Evolutionary conservation across 2,888 invertebrate species (phyloP).

Genomic region (Leptinotarsa juncta): DNA sequence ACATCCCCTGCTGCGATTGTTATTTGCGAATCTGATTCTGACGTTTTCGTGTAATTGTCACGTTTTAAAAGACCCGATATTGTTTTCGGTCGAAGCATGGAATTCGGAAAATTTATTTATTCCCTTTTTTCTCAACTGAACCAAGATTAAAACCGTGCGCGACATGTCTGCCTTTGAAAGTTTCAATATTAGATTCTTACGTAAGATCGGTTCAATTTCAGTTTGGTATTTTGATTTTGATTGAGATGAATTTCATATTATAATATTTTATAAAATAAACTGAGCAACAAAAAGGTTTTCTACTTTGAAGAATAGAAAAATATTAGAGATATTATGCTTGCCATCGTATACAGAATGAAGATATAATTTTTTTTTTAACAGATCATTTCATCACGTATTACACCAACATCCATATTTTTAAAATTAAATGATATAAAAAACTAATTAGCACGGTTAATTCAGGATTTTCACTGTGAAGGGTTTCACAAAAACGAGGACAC

Average conservation of each 20-base stretch:
- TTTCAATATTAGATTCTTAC: conserved; percentile 26
- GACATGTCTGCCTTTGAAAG: conserved; percentile 31
- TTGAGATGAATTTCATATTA: neutral
- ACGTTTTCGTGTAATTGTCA: conserved; percentile 59
- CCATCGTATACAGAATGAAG: no score
- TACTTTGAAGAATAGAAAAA: neutral
- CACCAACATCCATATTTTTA: no score
- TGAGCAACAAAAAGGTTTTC: neutral
- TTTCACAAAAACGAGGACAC: no score
- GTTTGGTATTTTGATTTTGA: neutral
- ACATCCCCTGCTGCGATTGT: conserved; percentile 51
- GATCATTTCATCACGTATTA: no score
- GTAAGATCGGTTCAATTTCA: conserved; percentile 3
- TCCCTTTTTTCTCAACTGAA: conserved; percentile 19
- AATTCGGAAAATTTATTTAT: conserved; percentile 34
- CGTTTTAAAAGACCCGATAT: conserved; percentile 53
- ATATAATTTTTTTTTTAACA: no score
- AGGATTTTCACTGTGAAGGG: no score
- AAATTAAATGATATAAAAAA: no score
- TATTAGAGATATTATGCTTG: no score
- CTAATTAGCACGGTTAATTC: no score
- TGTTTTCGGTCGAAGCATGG: conserved; percentile 33
- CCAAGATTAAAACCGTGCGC: conserved; percentile 23
- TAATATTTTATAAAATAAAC: neutral
- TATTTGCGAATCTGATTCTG: conserved; percentile 58